phyloP scores from a whole-genome alignment of 2,888 invertebrate genomes.

The Idaea dimidiata region DNA sequence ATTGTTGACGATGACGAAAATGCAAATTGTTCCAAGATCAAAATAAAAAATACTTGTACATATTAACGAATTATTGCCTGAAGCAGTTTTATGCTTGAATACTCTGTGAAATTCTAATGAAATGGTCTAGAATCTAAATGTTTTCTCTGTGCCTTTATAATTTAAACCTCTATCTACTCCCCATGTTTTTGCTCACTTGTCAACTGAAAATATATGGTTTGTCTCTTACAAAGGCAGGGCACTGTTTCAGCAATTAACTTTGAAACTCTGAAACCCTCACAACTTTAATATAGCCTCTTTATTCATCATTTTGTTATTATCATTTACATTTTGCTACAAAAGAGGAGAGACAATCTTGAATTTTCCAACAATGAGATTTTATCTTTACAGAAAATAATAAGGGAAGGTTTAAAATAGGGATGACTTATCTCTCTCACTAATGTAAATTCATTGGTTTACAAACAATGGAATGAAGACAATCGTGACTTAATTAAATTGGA shows the following conservation, averaged over 20 bases:
- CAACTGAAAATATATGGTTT: neutral
- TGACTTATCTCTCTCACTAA: slow-evolving; percentile 4
- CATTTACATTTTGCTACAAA: neutral
- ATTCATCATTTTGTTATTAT: slow-evolving; percentile 1
- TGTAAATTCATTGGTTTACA: slow-evolving; percentile 19
- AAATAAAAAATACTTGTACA: too few relatives aligned
- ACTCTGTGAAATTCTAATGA: too few relatives aligned
- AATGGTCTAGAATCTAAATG: neutral
- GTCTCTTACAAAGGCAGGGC: neutral
- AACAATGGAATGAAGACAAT: slow-evolving; percentile 15
- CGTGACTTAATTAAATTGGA: slow-evolving; percentile 13
- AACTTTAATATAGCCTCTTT: slow-evolving; percentile 1
- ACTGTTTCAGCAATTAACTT: slow-evolving; percentile 1
- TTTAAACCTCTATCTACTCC: neutral
- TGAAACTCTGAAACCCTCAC: neutral
- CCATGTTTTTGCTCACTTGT: slow-evolving; percentile 1
- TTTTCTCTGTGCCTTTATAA: neutral
- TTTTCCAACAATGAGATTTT: neutral
- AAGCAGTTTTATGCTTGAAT: too few relatives aligned
- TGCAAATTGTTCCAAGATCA: too few relatives aligned
- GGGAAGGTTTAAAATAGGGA: neutral
- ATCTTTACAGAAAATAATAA: neutral
- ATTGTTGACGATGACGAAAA: too few relatives aligned
- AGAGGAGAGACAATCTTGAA: neutral
- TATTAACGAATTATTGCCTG: too few relatives aligned